Conservation (phyloP, 92 coral and sea anemone genomes). For the Palythoa heliodiscus region DNA sequence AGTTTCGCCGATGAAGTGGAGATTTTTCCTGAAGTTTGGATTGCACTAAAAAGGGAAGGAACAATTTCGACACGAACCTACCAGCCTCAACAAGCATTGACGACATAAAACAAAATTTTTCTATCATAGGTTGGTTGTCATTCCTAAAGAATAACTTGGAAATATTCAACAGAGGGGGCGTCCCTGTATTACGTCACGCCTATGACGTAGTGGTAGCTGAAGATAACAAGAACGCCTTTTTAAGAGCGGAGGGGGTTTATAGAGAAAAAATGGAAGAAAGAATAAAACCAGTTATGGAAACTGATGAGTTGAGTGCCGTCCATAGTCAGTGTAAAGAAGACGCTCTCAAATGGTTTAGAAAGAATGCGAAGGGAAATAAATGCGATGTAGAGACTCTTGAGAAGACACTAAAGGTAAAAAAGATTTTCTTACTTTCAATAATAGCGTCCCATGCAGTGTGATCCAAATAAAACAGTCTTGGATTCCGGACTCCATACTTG, state of each 20-base stretch:
- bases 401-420: slow-evolving; percentile 1
- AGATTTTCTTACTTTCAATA: background rate
- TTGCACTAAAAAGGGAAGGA: too few relatives aligned
- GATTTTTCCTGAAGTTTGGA: too few relatives aligned
- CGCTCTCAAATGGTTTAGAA: background rate
- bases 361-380: slow-evolving; percentile 11
- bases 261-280: background rate
- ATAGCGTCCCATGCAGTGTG: background rate
- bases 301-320: background rate
- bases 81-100: background rate
- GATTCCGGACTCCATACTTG: background rate
- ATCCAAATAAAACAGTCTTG: background rate
- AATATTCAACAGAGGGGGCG: slow-evolving; percentile 2
- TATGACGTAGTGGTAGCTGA: slow-evolving; percentile 10
- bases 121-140: slow-evolving; percentile 22
- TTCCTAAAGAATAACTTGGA: background rate
- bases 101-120: background rate
- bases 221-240: background rate
- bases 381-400: background rate
- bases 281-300: background rate
- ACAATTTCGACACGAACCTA: too few relatives aligned
- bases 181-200: slow-evolving; percentile 11
- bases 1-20: too few relatives aligned
- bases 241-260: background rate
- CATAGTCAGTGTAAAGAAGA: background rate